Conservation (phyloP, 2,113 vertebrate species). For the Bufo bufo region DNA sequence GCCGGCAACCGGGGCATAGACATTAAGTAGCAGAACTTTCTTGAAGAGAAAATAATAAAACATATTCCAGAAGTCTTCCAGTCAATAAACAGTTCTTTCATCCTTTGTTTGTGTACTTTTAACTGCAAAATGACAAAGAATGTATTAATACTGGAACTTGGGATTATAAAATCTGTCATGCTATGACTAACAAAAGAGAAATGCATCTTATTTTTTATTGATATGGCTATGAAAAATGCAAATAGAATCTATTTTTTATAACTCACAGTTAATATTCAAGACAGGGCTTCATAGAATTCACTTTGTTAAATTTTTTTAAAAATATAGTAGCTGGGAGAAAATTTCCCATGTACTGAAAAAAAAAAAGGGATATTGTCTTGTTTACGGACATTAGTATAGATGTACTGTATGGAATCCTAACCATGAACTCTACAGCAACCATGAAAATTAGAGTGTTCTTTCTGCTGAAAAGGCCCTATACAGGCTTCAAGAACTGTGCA, state of each 20-base stretch:
- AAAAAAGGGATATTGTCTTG: not conserved
- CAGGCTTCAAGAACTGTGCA: not conserved
- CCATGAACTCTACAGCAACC: not conserved
- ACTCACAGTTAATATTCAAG: slow-evolving; percentile 17
- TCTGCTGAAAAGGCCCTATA: not conserved
- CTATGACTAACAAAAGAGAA: not conserved
- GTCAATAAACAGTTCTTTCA: slow-evolving; percentile 4
- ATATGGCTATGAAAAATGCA: slow-evolving; percentile 23
- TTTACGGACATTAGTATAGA: not conserved
- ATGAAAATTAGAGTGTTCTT: not conserved
- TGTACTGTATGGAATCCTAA: not conserved
- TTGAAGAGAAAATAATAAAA: not conserved
- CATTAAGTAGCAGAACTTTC: not conserved
- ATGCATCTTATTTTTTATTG: slow-evolving; percentile 19
- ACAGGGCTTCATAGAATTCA: not conserved
- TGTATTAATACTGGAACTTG: slow-evolving; percentile 7
- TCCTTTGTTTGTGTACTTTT: not conserved
- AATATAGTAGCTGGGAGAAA: not conserved
- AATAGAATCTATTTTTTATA: not conserved
- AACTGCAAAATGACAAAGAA: slow-evolving; percentile 5
- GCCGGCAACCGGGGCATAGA: not conserved
- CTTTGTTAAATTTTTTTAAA: no score
- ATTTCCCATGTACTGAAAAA: not conserved
- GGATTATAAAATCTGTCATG: not conserved
- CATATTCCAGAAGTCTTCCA: not conserved